Conservation (phyloP, 2,113 vertebrate genomes). For the Corydoras maculifer region DNA sequence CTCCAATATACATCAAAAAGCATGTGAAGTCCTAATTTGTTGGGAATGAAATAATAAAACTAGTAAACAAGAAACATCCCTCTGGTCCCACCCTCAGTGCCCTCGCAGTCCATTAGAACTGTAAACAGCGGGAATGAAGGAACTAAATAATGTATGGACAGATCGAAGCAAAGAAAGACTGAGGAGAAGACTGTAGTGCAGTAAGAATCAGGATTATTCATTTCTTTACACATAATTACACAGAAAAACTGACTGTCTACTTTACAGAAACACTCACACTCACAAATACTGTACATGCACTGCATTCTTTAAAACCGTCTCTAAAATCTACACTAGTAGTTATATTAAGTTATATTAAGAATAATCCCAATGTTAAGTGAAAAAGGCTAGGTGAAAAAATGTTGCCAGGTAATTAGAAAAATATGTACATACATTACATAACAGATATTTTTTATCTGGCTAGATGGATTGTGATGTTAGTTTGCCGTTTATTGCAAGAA, state of each 20-base stretch:
- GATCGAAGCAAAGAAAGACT: slow-evolving; percentile 13
- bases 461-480: too few relatives aligned
- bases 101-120: slow-evolving; percentile 5
- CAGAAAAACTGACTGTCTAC: too few relatives aligned
- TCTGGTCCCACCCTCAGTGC: background rate
- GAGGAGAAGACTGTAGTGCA: slow-evolving; percentile 36
- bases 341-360: too few relatives aligned
- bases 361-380: too few relatives aligned
- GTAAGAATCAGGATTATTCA: slow-evolving; percentile 4
- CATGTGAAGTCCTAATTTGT: background rate
- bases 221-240: slow-evolving; percentile 9
- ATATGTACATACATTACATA: too few relatives aligned
- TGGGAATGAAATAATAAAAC: slow-evolving; percentile 5
- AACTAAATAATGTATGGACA: slow-evolving; percentile 38
- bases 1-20: background rate
- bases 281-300: background rate
- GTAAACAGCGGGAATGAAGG: slow-evolving; percentile 23
- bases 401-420: too few relatives aligned
- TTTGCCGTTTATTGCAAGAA: too few relatives aligned
- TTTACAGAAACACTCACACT: background rate
- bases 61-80: slow-evolving; percentile 8
- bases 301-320: background rate
- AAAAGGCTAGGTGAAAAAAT: too few relatives aligned
- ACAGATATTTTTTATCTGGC: too few relatives aligned
- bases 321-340: background rate